Percentiles rank a stretch among this genome's conserved stretches.
These are phyloP conservation scores for Pogonocherus hispidulus DNA, from an alignment of 2,888 invertebrate genomes.

Conservation along the genomic window DNA sequence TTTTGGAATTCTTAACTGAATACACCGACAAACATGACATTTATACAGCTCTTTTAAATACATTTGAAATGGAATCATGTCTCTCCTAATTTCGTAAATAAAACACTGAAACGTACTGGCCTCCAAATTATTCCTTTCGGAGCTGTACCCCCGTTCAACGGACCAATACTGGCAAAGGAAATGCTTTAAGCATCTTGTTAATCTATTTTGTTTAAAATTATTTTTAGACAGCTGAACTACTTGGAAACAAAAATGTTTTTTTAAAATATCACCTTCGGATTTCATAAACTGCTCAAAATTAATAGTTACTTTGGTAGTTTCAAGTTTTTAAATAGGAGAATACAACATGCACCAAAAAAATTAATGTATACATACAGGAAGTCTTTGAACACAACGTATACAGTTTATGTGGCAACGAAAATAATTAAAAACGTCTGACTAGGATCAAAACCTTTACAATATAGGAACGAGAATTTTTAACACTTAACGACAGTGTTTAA, in stretches of 20 bases:
- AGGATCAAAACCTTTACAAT: no score
- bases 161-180: conserved; percentile 27
- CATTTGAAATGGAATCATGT: conserved; percentile 19
- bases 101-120: conserved; percentile 34
- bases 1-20: conserved; percentile 1
- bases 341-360: conserved; percentile 18
- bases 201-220: conserved; percentile 21
- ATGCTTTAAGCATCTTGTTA: conserved; percentile 32
- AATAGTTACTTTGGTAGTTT: conserved; percentile 12
- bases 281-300: conserved; percentile 15
- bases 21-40: conserved; percentile 33
- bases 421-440: background rate
- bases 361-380: background rate
- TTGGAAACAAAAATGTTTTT: conserved; percentile 36
- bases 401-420: no score
- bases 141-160: conserved; percentile 17
- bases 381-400: background rate
- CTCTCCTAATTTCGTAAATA: conserved; percentile 29
- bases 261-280: conserved; percentile 30
- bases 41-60: conserved; percentile 26
- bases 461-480: no score
- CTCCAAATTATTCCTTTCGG: conserved; percentile 9
- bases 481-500: no score
- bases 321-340: background rate
- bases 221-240: conserved; percentile 42